Percentiles rank a stretch among this genome's conserved stretches.
These are phyloP conservation scores for Percopsis transmontana DNA, from an alignment of 2,113 vertebrate genomes.

Conservation along the genomic window DNA sequence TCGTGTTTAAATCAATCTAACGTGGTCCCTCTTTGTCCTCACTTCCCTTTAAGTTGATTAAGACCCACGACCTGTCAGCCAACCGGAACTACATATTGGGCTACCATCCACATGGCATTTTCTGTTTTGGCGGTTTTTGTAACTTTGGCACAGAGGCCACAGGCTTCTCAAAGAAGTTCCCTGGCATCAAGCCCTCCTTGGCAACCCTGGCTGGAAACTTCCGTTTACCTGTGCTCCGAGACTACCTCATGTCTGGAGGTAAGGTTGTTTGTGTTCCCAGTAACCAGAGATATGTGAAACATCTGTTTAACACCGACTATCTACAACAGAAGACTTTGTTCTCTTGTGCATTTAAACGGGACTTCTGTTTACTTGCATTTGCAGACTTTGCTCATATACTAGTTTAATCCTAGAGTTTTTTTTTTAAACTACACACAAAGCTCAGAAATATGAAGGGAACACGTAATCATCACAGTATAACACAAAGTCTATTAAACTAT, in stretches of 20 bases:
- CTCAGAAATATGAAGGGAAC: no score
- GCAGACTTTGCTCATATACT: conserved; percentile 44
- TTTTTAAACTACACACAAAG: no score
- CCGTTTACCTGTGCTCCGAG: conserved; percentile 89
- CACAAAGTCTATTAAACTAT: no score
- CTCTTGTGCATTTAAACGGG: conserved; percentile 56
- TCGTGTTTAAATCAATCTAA: conserved; percentile 20
- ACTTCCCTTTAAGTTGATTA: conserved; percentile 84
- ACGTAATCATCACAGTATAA: no score
- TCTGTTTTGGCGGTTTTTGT: conserved; percentile 94
- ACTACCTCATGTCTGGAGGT: conserved; percentile 98
- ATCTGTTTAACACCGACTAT: conserved; percentile 22
- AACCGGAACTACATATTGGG: conserved; percentile 96
- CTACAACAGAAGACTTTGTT: conserved; percentile 35
- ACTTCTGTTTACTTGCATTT: conserved; percentile 46
- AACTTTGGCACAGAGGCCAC: conserved; percentile 98
- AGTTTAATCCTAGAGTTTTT: no score
- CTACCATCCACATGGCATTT: conserved; percentile 96
- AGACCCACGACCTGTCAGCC: conserved; percentile 91
- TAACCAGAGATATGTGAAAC: conserved; percentile 5
- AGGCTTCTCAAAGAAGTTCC: conserved; percentile 92
- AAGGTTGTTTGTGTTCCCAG: conserved; percentile 45
- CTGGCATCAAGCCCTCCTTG: conserved; percentile 89
- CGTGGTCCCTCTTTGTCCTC: conserved; percentile 9
- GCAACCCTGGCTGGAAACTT: conserved; percentile 96